Base-by-base conservation (phyloP, 2,113 vertebrate genomes). In the Tychaedon coryphoeus region DNA sequence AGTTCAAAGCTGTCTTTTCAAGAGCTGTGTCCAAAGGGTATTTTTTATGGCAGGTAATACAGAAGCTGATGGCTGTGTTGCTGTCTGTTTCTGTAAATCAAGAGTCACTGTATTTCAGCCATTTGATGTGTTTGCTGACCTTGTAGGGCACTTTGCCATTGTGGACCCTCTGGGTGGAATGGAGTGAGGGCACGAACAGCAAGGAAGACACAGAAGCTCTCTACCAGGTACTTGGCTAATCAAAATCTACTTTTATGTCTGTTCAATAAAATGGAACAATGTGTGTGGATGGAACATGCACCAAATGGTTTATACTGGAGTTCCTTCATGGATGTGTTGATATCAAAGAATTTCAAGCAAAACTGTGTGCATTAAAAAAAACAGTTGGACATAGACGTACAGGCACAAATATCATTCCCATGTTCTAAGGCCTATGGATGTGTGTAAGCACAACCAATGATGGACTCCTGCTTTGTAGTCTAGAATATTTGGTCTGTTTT, bases 91-190 rank as follows among this genome's bases (percentile, higher is more conserved):
- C 42, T 90, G 57, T 70, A 56, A 31, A 42, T 88, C 16, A 26
- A 26, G 31, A 10, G 24, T 54, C 31, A n/a, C 33, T 64, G 8
- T 57, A 26, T 58, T 88, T 67, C 38, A 53, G 4, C 77, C 5
- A 24, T 43, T 71, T 75, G 64, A 56, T 51, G 72, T 80, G 16
- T 89, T 89, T 96, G 19, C 43, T 90, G 43, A 45, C 40, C 74
- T 54, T 78, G n/a, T 86, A 99, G 99, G 98, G 98, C 65, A 97
- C 98, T 95, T 96, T 99, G 45, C 97, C 98, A 0, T 64, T 99
- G 48, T 99, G 99, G 99, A 97, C 95, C 92, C 97, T 99, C 65
- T 98, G 98, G 98, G 96, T 98, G 47, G 97, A 99, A 85, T 99
- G 99, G 99, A 99, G 99, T 84, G 96, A 97, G 90, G 73, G 78